Evolutionary conservation across 2,888 invertebrate genomes (phyloP).

Genomic region (Drosophila neonasuta): DNA sequence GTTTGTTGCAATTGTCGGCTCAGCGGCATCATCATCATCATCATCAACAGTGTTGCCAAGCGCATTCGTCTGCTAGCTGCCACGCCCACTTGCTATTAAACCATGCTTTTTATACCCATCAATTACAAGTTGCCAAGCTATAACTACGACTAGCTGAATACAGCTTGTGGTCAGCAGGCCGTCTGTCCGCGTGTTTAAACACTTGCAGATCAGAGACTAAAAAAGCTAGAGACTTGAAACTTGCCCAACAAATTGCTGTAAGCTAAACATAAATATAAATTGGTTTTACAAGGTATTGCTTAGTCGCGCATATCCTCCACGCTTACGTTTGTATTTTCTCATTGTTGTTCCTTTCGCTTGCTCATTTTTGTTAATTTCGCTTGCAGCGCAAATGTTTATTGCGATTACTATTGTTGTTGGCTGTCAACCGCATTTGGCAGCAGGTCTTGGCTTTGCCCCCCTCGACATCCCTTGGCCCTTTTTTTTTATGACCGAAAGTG

Average conservation of each 20-base stretch:
- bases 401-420: constrained; percentile 34
- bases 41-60: constrained; percentile 55
- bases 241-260: no score
- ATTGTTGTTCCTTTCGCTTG: constrained; percentile 2
- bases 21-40: constrained; percentile 25
- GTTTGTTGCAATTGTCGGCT: constrained; percentile 47
- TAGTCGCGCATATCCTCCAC: background rate
- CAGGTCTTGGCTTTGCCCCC: background rate
- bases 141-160: no score
- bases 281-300: background rate
- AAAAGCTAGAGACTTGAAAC: no score
- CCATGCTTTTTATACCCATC: background rate
- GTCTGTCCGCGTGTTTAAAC: no score
- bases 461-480: background rate
- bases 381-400: constrained; percentile 60
- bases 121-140: background rate
- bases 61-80: constrained; percentile 31
- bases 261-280: no score
- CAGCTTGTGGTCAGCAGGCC: no score
- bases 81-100: constrained; percentile 25
- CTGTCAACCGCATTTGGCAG: constrained; percentile 52
- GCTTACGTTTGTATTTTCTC: background rate
- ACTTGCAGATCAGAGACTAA: no score
- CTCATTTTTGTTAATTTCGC: constrained; percentile 57
- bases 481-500: constrained; percentile 51